phyloP scores from a whole-genome alignment of 2,113 vertebrate species.

The Triplophysa siluroides region DNA sequence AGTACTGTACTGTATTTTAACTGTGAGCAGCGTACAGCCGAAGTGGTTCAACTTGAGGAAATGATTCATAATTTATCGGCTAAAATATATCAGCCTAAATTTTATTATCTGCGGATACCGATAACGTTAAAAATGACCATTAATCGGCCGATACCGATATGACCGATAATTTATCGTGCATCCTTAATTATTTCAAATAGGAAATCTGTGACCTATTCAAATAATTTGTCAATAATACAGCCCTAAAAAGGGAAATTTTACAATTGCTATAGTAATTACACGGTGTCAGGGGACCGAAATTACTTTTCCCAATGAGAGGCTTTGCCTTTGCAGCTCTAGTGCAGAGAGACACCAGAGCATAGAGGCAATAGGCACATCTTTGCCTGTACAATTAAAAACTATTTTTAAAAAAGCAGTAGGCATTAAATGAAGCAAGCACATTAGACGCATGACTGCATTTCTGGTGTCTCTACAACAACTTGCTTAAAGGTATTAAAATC shows the following conservation, averaged over 20 bases:
- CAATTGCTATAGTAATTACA: conserved; percentile 13
- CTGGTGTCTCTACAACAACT: neutral
- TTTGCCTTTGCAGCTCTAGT: neutral
- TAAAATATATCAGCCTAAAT: no score
- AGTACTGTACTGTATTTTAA: no score
- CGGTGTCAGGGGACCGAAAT: neutral
- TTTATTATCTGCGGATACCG: no score
- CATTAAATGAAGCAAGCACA: neutral
- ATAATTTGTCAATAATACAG: neutral
- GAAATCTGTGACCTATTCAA: neutral
- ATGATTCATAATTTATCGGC: no score
- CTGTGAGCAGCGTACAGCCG: no score
- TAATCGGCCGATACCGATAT: no score
- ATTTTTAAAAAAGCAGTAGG: neutral
- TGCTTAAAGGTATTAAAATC: neutral
- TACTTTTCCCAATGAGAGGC: conserved; percentile 14
- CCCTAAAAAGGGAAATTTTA: neutral
- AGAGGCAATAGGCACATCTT: neutral
- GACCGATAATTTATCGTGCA: no score
- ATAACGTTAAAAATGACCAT: no score
- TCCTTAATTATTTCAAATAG: neutral
- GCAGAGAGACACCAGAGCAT: neutral
- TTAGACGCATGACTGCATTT: neutral
- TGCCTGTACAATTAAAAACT: conserved; percentile 8
- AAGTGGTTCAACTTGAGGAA: no score